A percentile compares a stretch with the other conserved stretches of the same genome.
Evolutionary conservation across 2,113 vertebrate species (phyloP).

Genomic region (Furnarius figulus): DNA sequence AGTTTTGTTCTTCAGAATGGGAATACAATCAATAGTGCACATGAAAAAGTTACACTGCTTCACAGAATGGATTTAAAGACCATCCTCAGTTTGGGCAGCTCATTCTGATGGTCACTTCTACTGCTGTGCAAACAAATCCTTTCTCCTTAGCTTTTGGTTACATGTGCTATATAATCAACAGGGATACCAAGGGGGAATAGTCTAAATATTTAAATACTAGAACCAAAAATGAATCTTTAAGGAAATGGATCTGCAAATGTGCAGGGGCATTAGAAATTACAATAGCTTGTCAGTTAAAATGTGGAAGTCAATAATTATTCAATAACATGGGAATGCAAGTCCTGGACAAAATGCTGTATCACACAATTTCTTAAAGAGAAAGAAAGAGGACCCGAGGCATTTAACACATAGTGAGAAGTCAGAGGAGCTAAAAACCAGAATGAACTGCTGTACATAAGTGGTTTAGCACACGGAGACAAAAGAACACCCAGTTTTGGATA

Average conservation of each 20-base stretch:
- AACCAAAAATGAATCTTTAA: not conserved
- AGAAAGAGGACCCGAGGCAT: not conserved
- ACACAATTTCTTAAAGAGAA: not conserved
- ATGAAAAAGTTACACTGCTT: not conserved
- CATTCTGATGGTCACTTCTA: not conserved
- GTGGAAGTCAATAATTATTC: not conserved
- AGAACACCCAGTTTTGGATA: not conserved
- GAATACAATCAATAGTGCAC: not conserved
- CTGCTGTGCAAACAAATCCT: not conserved
- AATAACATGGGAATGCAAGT: not conserved
- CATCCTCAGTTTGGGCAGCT: not conserved
- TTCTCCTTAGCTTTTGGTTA: not conserved
- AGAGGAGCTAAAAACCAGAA: not conserved
- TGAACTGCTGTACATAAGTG: not conserved
- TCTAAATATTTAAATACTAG: not conserved
- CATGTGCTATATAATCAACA: not conserved
- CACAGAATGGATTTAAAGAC: not conserved
- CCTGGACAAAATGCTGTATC: not conserved
- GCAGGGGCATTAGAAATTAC: not conserved
- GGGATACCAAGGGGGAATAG: not conserved
- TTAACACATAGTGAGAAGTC: fast-evolving
- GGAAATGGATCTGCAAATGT: not conserved
- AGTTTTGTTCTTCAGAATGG: not conserved
- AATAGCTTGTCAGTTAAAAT: not conserved
- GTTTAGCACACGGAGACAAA: not conserved